Base-by-base conservation (phyloP, 2,888 invertebrate species). In the Eucriotettix oculatus region DNA sequence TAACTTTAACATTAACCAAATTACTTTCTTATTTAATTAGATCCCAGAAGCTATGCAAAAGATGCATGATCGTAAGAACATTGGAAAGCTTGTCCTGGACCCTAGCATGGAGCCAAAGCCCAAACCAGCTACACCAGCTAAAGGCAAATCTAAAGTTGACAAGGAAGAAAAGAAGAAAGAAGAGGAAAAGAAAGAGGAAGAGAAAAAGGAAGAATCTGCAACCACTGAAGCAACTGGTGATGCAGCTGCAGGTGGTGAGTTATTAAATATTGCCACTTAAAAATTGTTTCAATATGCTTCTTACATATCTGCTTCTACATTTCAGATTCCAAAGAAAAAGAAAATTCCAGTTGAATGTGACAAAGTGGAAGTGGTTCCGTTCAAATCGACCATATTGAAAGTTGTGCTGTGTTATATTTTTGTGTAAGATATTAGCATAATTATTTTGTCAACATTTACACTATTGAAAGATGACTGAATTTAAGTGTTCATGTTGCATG, bases 31-130 rank as follows among this genome's bases (percentile, higher is more conserved):
- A 10, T 40, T 54, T 60, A 40, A 56, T 42, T 59, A 88, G 87
- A 86, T 90, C 16, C 83, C 84, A 41, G 90, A 92, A 69, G 92
- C 90, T 10, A 91, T 93, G 91, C 90, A 90, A 74, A 90, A 89
- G 74, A 87, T 93, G 85, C 91, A 91, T 74, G 91, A 91, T 70
- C 84, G 90, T 69, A 90, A 90, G 75, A 92, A 93, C 75, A 83
- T 92, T 68, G 93, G 93, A 60, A 92, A 92, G 74, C 81, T 93
- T 55, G 81, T 92, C 54, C 76, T 93, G 64, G 90, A 91, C 71
- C 90, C 90, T 40, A 83, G 84, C 53, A 72, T 86, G 71, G 86
- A 86, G 71, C 87, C 87, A 1, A 87, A 87, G 69, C 87, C 87
- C 42, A 87, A 87, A 71, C 86, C 87, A 48, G 85, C 85, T 29